phyloP scores from a whole-genome alignment of 2,113 vertebrate genomes.

The Burhinus bistriatus region DNA sequence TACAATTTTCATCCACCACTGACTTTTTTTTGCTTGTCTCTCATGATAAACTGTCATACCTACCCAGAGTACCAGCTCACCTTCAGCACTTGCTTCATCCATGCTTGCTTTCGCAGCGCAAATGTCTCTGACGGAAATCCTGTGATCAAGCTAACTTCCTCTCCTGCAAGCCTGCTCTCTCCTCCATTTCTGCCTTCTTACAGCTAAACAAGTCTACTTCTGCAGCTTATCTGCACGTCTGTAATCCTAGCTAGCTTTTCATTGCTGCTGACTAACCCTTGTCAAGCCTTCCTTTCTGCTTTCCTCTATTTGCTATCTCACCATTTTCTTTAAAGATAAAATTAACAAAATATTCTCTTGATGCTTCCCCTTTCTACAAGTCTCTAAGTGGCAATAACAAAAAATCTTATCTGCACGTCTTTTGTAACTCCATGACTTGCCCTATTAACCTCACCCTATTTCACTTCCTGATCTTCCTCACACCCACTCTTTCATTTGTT shows the following conservation, averaged over 20 bases:
- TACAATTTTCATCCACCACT: neutral
- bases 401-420: neutral
- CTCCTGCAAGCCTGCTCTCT: neutral
- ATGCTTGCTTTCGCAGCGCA: neutral
- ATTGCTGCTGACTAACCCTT: neutral
- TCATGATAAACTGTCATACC: neutral
- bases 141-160: conserved; percentile 38
- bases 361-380: neutral
- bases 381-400: neutral
- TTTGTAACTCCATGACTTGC: neutral
- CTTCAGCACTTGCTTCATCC: neutral
- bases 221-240: neutral
- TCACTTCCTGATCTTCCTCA: neutral
- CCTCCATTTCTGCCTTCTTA: conserved; percentile 10
- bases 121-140: conserved; percentile 32
- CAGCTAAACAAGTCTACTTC: neutral
- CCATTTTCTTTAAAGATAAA: neutral
- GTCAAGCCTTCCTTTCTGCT: neutral
- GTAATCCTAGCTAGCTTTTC: neutral
- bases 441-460: neutral
- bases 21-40: neutral
- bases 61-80: neutral
- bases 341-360: neutral
- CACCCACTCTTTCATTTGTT: neutral
- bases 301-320: neutral